Conservation (phyloP, 2,888 invertebrate genomes). For the Adela reaumurella region DNA sequence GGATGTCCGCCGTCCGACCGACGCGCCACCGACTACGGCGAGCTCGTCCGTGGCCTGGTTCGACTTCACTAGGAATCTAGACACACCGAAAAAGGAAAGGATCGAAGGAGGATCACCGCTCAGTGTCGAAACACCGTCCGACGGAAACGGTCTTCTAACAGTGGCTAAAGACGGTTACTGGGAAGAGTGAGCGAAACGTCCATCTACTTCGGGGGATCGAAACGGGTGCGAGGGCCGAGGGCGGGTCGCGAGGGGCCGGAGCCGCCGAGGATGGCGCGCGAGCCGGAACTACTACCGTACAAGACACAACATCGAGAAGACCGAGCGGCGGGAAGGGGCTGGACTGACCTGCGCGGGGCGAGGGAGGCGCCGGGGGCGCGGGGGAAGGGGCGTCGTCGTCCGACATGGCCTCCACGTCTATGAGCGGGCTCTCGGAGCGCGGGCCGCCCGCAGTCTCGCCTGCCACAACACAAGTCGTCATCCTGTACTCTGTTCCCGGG, state of each 20-base stretch:
- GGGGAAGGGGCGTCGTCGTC: slow-evolving; percentile 53
- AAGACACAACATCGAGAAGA: slow-evolving; percentile 49
- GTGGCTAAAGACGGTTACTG: neutral
- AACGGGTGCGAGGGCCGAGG: slow-evolving; percentile 17
- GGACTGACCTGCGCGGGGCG: slow-evolving; percentile 59
- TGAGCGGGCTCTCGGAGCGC: slow-evolving; percentile 60
- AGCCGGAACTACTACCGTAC: slow-evolving; percentile 46
- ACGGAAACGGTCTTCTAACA: neutral
- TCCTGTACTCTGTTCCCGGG: neutral
- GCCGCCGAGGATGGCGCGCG: slow-evolving; percentile 31
- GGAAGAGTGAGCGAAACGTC: neutral
- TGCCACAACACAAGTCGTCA: slow-evolving; percentile 20
- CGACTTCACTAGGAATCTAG: slow-evolving; percentile 1
- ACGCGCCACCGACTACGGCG: neutral
- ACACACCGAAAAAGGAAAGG: slow-evolving; percentile 1
- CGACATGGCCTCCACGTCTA: slow-evolving; percentile 64
- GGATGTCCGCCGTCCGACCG: no score
- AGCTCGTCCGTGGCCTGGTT: neutral
- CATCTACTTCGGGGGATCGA: slow-evolving; percentile 13
- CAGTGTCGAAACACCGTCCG: neutral
- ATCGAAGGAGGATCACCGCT: neutral
- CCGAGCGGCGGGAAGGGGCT: slow-evolving; percentile 40
- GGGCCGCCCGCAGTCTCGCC: slow-evolving; percentile 64
- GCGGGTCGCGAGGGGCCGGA: slow-evolving; percentile 34
- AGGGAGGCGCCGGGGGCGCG: slow-evolving; percentile 21